Evolutionary conservation across 92 coral and sea anemone genomes (phyloP), one percentile per base, ranked within the genome.

Genomic region (Desmophyllum pertusum): DNA sequence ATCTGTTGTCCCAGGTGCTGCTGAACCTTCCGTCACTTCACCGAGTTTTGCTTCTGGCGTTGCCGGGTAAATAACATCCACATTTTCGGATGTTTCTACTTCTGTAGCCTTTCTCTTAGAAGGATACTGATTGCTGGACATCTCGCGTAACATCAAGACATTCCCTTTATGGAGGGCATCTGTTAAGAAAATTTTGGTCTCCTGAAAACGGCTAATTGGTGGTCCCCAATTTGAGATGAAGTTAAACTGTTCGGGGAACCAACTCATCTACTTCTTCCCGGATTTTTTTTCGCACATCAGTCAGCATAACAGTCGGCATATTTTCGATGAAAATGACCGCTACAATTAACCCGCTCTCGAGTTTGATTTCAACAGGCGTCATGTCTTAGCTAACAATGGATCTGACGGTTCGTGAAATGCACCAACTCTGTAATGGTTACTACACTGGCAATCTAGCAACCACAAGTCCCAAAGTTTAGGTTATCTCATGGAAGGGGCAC

Each of bases 191-290:
- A 48, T 75, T 61, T 83, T 87, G 14, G 72, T 74, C 69, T 88
- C 85, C 61, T 88, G 91, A 21, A 77, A 42, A 45, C 48, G 43
- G 81, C 88, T 78, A 63, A 88, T 80, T 17, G 81, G 88, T 45
- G 70, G 80, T 70, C 88, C 88, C 80, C 87, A 67, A 39, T 50
- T 70, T 45, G 76, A 76, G 35, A 53, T 31, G 35, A 88, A 88
- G 61, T 76, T 25, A 53, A 88, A 88, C 21, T 65, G 10, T 41
- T 74, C 77, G 43, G 84, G n/a, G 84, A 23, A 88, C 52, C 50
- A 76, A 70, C 64, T 88, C 88, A 8, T 83, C 74, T 6, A 84
- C 42, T 66, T 84, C 83, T 65, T 84, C 76, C 46, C 41, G 25
- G 81, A 84, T 84, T 66, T 84, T 80, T 37, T 50, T 53, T 61